Evolutionary conservation across 2,888 invertebrate species (phyloP), one percentile per base, ranked within the genome.

Genomic region (Formica aserva): DNA sequence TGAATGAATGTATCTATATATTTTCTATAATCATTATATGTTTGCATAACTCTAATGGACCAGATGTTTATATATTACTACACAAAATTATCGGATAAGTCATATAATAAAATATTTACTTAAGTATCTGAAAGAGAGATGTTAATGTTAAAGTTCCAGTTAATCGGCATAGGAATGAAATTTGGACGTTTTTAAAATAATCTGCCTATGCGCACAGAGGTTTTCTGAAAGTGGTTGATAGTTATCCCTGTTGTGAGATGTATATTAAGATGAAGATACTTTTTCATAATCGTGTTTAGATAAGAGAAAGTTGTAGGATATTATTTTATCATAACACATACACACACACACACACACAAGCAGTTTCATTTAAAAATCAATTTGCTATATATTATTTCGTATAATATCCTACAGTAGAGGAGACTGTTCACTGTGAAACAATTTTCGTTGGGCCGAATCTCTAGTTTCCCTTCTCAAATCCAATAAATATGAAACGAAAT

Each of bases 11-110:
- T 93, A 94, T 89, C 89, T 92, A 92, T 91, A 92, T 93, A 92
- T 94, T 94, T 94, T 94, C 94, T 94, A 94, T 94, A 92, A 93
- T 93, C 93, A 94, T 94, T 94, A 94, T 92, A 94, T 94, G 94
- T 94, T 93, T 90, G 93, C 88, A 93, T 93, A 92, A 94, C 89
- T 94, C 91, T 94, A 94, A 94, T 92, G 94, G 94, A 94, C 94
- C 94, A 94, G 94, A 94, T 94, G 93, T 94, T 94, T 94, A 94
- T 94, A 94, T 92, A 92, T 91, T 92, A 94, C 92, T 94, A 93
- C 92, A 91, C 52, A 52, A 5, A 92, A 92, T 72, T 92, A 93
- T 85, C 72, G 87, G 78, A 91, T 92, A 93, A 92, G 89, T 93
- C 91, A 52, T n/a, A n/a, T 52, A 52, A 52, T n/a, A 52, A n/a